These are phyloP conservation scores for Sebastes iracundus DNA, from an alignment of 2,797 vertebrate genomes.

Conservation along the genomic window DNA sequence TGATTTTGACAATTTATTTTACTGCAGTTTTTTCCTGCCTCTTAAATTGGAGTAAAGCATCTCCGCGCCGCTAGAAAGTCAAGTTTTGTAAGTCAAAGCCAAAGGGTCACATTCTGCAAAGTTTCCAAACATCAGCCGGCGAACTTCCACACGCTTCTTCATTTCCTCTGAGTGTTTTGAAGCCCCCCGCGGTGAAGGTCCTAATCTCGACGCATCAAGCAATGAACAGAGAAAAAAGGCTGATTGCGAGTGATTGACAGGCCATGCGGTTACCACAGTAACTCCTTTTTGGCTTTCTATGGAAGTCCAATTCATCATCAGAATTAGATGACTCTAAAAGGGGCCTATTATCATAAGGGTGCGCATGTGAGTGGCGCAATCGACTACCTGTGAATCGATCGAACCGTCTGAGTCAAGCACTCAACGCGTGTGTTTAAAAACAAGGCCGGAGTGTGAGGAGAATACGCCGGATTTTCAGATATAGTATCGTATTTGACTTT, in stretches of 20 bases:
- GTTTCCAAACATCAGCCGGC: constrained; percentile 84
- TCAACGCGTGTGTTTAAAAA: constrained; percentile 62
- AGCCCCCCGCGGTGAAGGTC: constrained; percentile 82
- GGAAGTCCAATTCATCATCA: constrained; percentile 85
- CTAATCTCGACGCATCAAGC: constrained; percentile 87
- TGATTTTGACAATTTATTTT: constrained; percentile 31
- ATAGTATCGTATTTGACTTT: constrained; percentile 11
- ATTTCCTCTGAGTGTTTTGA: constrained; percentile 84
- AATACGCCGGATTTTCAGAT: constrained; percentile 36
- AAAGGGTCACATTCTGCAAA: constrained; percentile 75
- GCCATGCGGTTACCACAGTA: constrained; percentile 84
- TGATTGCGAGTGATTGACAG: constrained; percentile 90
- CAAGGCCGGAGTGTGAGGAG: constrained; percentile 18
- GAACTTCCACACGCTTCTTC: constrained; percentile 82
- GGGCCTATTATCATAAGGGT: constrained; percentile 80
- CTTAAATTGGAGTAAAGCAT: constrained; percentile 17
- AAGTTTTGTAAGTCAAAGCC: constrained; percentile 61
- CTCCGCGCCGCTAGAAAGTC: constrained; percentile 31
- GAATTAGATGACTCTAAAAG: constrained; percentile 82
- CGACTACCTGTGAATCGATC: constrained; percentile 76
- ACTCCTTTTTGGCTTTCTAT: constrained; percentile 83
- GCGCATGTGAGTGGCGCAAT: constrained; percentile 74
- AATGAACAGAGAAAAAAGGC: constrained; percentile 83
- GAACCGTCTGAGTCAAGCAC: constrained; percentile 62
- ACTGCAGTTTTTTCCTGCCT: not conserved